Conservation (phyloP, 2,113 vertebrate species). For the Cephalopterus ornatus region DNA sequence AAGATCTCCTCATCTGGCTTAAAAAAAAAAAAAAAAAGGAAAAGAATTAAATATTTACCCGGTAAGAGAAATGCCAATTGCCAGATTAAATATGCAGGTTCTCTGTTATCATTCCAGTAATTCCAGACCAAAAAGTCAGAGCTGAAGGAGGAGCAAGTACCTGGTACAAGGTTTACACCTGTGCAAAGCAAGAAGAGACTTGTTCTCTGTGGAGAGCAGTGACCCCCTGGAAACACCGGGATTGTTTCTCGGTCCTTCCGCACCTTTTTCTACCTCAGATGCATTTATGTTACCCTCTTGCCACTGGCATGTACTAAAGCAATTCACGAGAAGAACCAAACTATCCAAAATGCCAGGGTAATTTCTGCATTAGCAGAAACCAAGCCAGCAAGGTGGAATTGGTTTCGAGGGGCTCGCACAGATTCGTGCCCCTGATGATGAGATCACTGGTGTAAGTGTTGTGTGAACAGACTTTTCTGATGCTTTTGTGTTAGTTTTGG, state of each 20-base stretch:
- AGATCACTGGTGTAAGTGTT: neutral
- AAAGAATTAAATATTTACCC: slow-evolving; percentile 39
- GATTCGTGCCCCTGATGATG: neutral
- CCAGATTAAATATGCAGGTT: slow-evolving; percentile 15
- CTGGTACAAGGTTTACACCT: neutral
- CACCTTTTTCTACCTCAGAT: neutral
- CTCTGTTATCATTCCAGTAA: slow-evolving; percentile 43
- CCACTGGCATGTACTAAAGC: neutral
- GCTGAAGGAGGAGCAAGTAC: neutral
- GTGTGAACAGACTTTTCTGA: neutral
- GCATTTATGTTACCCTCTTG: neutral
- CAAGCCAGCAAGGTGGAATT: neutral
- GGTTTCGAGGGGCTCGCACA: neutral
- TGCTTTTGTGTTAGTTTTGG: neutral
- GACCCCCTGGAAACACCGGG: neutral
- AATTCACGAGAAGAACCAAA: neutral
- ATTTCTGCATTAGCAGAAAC: neutral
- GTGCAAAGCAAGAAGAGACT: neutral
- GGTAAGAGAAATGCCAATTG: neutral
- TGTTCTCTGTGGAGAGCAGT: neutral
- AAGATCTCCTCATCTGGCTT: neutral
- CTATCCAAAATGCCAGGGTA: neutral
- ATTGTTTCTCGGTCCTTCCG: neutral
- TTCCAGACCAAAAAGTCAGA: slow-evolving; percentile 5
- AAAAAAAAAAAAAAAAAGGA: neutral